Base-by-base conservation (phyloP, 2,888 invertebrate species). In the Nowickia ferox region DNA sequence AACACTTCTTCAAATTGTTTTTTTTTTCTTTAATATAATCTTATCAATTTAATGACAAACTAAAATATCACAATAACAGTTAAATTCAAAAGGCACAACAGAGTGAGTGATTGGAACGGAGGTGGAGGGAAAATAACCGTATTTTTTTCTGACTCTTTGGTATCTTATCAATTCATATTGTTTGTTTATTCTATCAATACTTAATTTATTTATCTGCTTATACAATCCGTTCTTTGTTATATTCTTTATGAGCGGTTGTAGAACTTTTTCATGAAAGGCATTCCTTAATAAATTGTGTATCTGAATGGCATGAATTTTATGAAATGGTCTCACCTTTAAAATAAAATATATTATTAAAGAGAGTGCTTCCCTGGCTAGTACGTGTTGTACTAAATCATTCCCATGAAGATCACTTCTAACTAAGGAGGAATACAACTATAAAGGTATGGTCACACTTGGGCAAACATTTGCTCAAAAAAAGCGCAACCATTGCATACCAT, bases 141-240 rank as follows among this genome's bases (percentile, higher is more conserved):
- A 30, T 46, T n/a, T n/a, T 38, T 51, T 42, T 65, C 5, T 30
- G 17, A 40, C 71, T 66, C 40, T 44, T 10, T 6, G 22, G 0
- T 11, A n/a, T 77, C 59, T 84, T 84, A 79, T 84, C 84, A 71
- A 59, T 17, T 42, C 42, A 9, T 55, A 30, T 72, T 22, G 19
- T 13, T 75, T 75, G n/a, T 77, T 81, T 40, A 9, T 46, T 63
- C 15, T 69, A 72, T 66, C 84, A 81, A 84, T 84, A 77, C 9
- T 40, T 57, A 40, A 65, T 68, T 81, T 75, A 84, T 84, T 81
- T 81, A 77, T 72, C 66, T 57, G 63, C 72, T 84, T 75, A 17
- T 22, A 71, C 40, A 71, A 55, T 72, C 38, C 55, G 30, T 61
- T 40, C 30, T 69, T 19, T 61, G n/a, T 53, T 69, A 59, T 8